Base-by-base conservation (phyloP, 1,140 invertebrate genomes). In the Dendroctonus ponderosae region DNA sequence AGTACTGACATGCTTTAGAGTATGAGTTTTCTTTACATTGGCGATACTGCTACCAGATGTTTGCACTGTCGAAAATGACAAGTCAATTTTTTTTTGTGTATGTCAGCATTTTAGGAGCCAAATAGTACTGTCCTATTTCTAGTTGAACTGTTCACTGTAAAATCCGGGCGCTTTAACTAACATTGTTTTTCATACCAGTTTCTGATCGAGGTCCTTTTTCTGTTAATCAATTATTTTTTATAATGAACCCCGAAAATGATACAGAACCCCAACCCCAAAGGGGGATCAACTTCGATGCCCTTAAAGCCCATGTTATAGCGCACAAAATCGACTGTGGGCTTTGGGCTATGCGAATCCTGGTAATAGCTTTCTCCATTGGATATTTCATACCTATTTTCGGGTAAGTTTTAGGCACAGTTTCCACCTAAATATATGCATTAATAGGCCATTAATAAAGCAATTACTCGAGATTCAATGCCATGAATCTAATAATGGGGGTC, bases 361-460 rank as follows among this genome's bases (percentile, higher is more conserved):
- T 91, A 2, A 86, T 97, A 14, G 70, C 94, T 9, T 96, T 91
- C 78, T 89, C 91, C 6, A 78, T 93, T 72, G 86, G 86, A 74
- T 97, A 96, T 81, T 82, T 97, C 42, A 77, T 97, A 71, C 94
- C 94, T 63, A 81, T 96, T 70, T 92, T 96, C 81, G 91, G 91
- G 93, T 96, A 83, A 86, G 85, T 74, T 40, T 56, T 40, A 26
- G 26, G 26, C 3, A 26, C 26, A 26, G 3, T 26, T 26, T 26
- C 26, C 26, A 26, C 26, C 26, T 26, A 26, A 26, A 26, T 26
- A 26, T 26, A 26, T 26, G 26, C 26, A 26, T 26, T 26, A 26
- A 26, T 26, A 3, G 26, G 26, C 26, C 26, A 26, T 26, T 26
- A 26, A 26, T 26, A 26, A 26, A 26, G 26, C 26, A 26, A 26